These are phyloP conservation scores for Sigmodon hispidus DNA, from an alignment of 2,113 vertebrate species.

Conservation along the genomic window DNA sequence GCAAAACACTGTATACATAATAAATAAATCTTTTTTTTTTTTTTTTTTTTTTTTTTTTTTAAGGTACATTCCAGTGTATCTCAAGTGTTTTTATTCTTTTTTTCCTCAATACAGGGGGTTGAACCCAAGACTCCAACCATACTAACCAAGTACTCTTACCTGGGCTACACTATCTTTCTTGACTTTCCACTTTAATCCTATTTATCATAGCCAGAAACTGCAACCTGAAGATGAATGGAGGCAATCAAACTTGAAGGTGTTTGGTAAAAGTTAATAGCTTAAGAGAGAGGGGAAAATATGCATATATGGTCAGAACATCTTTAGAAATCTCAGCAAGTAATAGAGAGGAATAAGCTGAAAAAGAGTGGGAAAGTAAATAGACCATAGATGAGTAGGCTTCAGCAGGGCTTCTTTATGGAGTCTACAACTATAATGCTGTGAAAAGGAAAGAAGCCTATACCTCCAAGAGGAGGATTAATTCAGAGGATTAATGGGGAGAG, in stretches of 20 bases:
- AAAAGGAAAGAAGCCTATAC: neutral
- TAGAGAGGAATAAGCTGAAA: neutral
- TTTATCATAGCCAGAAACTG: neutral
- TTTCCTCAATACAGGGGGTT: neutral
- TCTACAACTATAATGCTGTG: neutral
- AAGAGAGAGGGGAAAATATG: neutral
- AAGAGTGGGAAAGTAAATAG: neutral
- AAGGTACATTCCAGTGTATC: neutral
- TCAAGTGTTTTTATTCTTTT: neutral
- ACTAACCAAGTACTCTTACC: neutral
- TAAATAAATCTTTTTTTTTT: too few relatives aligned
- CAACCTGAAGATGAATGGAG: neutral
- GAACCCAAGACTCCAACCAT: neutral
- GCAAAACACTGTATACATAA: too few relatives aligned
- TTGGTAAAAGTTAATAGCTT: neutral
- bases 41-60: too few relatives aligned
- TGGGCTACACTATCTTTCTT: neutral
- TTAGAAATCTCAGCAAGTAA: constrained; percentile 38
- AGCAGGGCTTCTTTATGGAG: neutral
- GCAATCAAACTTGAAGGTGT: neutral
- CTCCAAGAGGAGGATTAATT: neutral
- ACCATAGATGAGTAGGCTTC: neutral
- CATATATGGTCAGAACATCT: neutral
- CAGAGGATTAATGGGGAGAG: neutral
- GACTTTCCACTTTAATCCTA: neutral